Base-by-base conservation (phyloP, 2,888 invertebrate genomes). In the Tetramorium bicarinatum region DNA sequence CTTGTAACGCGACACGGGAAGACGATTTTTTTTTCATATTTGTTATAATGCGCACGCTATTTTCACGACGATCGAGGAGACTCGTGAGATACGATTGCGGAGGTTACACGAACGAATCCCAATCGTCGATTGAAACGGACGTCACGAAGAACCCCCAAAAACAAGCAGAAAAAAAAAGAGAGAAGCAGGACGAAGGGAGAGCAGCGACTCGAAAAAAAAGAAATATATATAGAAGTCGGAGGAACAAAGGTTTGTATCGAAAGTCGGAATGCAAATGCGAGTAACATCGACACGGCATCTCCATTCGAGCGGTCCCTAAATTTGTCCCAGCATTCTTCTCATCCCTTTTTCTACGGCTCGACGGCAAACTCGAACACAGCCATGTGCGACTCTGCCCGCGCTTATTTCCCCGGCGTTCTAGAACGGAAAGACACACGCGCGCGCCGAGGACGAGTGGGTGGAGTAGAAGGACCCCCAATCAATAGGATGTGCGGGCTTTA, bases 201-300 rank as follows among this genome's bases (percentile, higher is more conserved):
- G 44, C 21, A 11, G 49, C 18, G 59, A 29, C 64, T 64, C 41
- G 52, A 29, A 9, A 34, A 34, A 34, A 34, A 34, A 34, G 4
- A 59, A n/a, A 44, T 49, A 25, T 41, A 44, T 52, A 47, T 38
- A 64, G 83, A 67, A 87, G 83, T 72, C 77, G 77, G 71, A 87
- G 88, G 88, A 90, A 88, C 90, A 91, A 91, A 91, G 91, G 91
- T 91, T 90, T 92, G 92, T 92, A 92, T 92, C 92, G 91, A 91
- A 92, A 92, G 92, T 92, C 92, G 89, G 91, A 90, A 92, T 92
- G 92, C 91, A 92, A 92, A 92, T 92, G 91, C 90, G 92, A 93
- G 90, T 92, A 92, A 91, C 92, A 92, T 93, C 92, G 91, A 92
- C 92, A 91, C 88, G 92, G 92, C 88, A 92, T 92, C 92, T 93